Conservation (phyloP, 2,888 invertebrate genomes). For the Willowsia nigromaculata region DNA sequence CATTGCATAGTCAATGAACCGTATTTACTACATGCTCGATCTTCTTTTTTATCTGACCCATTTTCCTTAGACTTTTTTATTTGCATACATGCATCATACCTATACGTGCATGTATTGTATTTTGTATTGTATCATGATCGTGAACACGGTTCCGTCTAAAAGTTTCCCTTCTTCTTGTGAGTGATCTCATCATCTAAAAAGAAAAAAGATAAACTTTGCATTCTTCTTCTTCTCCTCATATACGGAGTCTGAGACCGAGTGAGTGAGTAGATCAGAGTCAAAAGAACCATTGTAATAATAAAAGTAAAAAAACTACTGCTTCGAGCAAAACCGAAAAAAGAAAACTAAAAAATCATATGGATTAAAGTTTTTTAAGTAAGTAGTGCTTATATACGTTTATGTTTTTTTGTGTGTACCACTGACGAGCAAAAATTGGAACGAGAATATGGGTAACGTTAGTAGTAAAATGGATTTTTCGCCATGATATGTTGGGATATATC, state of each 20-base stretch:
- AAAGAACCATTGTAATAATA: neutral
- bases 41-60: neutral
- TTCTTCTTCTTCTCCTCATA: too few species aligned
- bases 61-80: neutral
- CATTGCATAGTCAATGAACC: conserved; percentile 7
- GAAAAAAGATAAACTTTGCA: neutral
- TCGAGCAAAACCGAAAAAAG: neutral
- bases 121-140: conserved; percentile 19
- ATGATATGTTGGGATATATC: too few species aligned
- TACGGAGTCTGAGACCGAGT: neutral
- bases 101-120: neutral
- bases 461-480: too few species aligned
- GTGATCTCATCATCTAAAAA: conserved; percentile 8
- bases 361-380: neutral
- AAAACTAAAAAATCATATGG: neutral
- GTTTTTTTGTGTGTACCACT: neutral
- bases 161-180: neutral
- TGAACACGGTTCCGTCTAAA: neutral
- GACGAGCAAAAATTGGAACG: neutral
- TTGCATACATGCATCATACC: neutral
- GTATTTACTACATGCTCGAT: neutral
- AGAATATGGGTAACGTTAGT: neutral
- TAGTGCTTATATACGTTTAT: neutral
- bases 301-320: neutral
- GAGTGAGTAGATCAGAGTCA: neutral